Conservation (phyloP, 2,113 vertebrate species). For the Anseranas semipalmata region DNA sequence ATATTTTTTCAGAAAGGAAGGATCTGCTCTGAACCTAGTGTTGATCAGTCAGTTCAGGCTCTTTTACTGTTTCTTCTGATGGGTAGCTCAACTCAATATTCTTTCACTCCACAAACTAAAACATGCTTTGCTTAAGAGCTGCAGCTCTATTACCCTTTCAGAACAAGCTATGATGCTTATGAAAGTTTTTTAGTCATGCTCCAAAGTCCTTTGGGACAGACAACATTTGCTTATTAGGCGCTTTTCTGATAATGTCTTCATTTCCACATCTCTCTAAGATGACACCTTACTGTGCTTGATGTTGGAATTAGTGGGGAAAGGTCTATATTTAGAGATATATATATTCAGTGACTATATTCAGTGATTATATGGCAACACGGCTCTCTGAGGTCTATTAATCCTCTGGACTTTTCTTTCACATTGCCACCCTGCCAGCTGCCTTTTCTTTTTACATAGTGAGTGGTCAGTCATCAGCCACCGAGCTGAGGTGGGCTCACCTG, state of each 20-base stretch:
- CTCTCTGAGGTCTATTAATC: not conserved
- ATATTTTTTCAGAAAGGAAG: not conserved
- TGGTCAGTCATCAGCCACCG: not conserved
- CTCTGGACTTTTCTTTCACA: not conserved
- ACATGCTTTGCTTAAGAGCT: not conserved
- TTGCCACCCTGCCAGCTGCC: not conserved
- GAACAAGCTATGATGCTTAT: not conserved
- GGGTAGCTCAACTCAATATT: not conserved
- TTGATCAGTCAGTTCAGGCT: not conserved
- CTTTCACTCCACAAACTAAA: not conserved
- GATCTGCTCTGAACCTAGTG: not conserved
- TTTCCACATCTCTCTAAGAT: not conserved
- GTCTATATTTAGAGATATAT: not conserved
- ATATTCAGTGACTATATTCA: not conserved
- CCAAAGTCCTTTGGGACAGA: not conserved
- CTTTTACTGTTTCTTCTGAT: not conserved
- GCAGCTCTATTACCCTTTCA: not conserved
- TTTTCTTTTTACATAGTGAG: not conserved
- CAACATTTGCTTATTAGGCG: not conserved
- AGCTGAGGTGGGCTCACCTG: not conserved
- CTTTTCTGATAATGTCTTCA: not conserved
- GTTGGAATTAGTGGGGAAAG: not conserved
- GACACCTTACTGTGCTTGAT: not conserved
- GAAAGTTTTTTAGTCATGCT: not conserved
- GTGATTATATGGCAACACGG: not conserved